A percentile compares a stretch with the other conserved stretches of the same genome.
Conservation (phyloP, 2,888 invertebrate genomes). For the Catocala nupta region DNA sequence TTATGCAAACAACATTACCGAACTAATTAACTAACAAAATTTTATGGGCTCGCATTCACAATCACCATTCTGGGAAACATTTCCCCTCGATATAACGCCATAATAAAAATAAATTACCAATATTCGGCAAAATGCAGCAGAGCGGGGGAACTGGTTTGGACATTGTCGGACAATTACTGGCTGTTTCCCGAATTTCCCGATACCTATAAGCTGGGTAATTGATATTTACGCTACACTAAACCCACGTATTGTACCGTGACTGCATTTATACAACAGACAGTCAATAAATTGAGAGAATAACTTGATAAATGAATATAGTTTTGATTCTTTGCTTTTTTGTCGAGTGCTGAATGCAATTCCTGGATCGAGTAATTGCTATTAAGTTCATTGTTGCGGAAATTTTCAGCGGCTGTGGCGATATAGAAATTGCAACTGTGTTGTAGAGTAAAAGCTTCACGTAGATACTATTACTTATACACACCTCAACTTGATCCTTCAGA, state of each 20-base stretch:
- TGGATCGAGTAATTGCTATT: too few species aligned
- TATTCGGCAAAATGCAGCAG: conserved; percentile 73
- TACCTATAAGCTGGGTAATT: conserved; percentile 73
- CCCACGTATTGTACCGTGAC: conserved; percentile 60
- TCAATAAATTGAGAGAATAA: conserved; percentile 56
- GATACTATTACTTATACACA: too few species aligned
- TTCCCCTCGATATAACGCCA: conserved; percentile 63
- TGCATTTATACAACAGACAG: conserved; percentile 67
- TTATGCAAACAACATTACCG: conserved; percentile 42
- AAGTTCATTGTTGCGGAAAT: too few species aligned
- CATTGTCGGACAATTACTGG: conserved; percentile 68
- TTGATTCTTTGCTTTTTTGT: conserved; percentile 22
- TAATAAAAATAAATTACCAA: conserved; percentile 83
- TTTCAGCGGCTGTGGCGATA: too few species aligned
- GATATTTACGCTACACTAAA: conserved; percentile 83
- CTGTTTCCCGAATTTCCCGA: conserved; percentile 72
- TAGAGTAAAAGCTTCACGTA: too few species aligned
- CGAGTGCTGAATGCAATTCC: too few species aligned
- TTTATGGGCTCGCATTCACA: conserved; percentile 61
- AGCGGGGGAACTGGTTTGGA: conserved; percentile 40
- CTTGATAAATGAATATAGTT: conserved; percentile 36
- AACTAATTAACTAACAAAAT: conserved; percentile 65
- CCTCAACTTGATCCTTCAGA: too few species aligned
- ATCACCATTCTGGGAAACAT: conserved; percentile 64
- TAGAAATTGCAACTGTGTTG: too few species aligned